A percentile compares a stretch with the other conserved stretches of the same genome.
Conservation (phyloP, 1,140 invertebrate species). For the Zaprionus gabonicus region DNA sequence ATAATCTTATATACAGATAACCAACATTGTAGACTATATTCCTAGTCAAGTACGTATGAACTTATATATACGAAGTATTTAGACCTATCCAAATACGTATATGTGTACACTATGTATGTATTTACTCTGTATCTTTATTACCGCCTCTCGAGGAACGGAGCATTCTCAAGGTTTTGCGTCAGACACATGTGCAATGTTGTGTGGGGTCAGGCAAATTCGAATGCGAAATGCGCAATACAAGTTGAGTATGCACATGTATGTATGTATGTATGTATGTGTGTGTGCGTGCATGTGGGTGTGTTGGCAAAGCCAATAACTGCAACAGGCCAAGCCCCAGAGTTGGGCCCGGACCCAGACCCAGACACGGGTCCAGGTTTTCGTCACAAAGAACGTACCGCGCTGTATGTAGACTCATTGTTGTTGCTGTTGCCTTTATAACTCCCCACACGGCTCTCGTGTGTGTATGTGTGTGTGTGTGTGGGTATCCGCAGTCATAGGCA, state of each 20-base stretch:
- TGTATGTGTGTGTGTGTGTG: conserved; percentile 31
- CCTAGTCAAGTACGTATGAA: not conserved
- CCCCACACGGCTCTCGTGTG: conserved; percentile 40
- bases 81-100: conserved; percentile 1
- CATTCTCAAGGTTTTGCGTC: conserved; percentile 66
- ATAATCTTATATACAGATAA: not conserved
- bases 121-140: not conserved
- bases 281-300: conserved; percentile 29
- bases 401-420: conserved; percentile 9
- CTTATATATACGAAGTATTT: not conserved
- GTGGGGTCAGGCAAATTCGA: conserved; percentile 74
- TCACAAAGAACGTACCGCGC: conserved; percentile 33
- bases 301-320: conserved; percentile 21
- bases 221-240: conserved; percentile 27
- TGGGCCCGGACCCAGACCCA: not conserved
- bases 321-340: conserved; percentile 12
- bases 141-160: conserved; percentile 34
- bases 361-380: conserved; percentile 5
- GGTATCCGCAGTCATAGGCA: conserved; percentile 41
- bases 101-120: not conserved
- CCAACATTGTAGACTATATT: not conserved
- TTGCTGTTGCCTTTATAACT: conserved; percentile 53
- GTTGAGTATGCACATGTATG: conserved; percentile 8
- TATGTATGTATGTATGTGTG: not conserved
- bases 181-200: conserved; percentile 64